Evolutionary conservation across 2,113 vertebrate species (phyloP), one percentile per base, ranked within the genome.

Genomic region (Pedetes capensis): DNA sequence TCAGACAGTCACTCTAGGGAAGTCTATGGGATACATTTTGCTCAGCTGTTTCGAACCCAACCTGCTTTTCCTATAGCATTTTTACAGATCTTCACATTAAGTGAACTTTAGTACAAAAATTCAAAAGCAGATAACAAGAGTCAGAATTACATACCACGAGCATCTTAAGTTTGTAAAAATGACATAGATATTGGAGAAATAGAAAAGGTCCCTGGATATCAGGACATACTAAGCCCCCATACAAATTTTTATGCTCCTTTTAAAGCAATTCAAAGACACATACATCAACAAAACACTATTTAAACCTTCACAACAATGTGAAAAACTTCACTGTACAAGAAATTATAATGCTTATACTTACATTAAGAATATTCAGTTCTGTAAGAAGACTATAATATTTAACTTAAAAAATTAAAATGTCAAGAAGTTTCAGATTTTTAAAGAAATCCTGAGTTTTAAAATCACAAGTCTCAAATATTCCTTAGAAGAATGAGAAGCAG

Each of bases 391-490:
- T 91, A 91, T 1, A 87, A 34, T 93, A 89, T 84, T 95, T 74
- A 90, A 90, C 84, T 85, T 74, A 4, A 76, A 90, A 93, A 92
- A 39, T 22, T 79, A 57, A 69, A 95, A 76, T 72, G 59, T 83
- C 76, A 95, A 81, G 80, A 85, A 80, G 81, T 94, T 80, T 39
- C 44, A 85, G 75, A 96, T 87, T 75, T 93, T 96, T 87, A 94
- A 96, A 87, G 74, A 72, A 83, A 94, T 44, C 69, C 68, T 93
- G 76, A 94, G 39, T 94, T 96, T 92, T 82, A 88, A 93, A 93
- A 69, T 68, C 53, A 82, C 14, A 91, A 76, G 8, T 92, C 87
- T 96, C 69, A 92, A 92, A 89, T 78, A 94, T 72, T 92, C 68
- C 71, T 87, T 64, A 81, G 57, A 91, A 82, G 39, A 89, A 0